Conservation (phyloP, 2,797 vertebrate species). For the Phrynocephalus guinanensis region DNA sequence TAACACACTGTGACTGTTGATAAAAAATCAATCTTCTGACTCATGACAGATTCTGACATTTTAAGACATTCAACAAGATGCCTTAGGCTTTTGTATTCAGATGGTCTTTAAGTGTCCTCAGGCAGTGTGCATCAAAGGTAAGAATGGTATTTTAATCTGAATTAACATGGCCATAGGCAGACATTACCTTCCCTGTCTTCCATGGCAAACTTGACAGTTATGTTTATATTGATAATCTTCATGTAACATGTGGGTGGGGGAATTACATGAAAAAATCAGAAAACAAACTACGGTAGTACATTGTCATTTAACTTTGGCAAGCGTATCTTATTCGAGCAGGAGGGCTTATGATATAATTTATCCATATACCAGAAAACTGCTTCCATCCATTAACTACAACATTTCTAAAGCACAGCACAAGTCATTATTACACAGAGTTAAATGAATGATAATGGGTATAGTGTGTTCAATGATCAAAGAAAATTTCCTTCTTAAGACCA, state of each 20-base stretch:
- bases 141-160: background rate
- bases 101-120: background rate
- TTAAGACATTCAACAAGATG: background rate
- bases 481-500: background rate
- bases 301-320: no score
- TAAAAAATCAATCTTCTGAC: constrained; percentile 40
- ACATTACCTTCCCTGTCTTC: background rate
- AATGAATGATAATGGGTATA: background rate
- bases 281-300: background rate
- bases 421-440: background rate
- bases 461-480: background rate
- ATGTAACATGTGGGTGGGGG: background rate
- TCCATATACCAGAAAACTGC: background rate
- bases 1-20: constrained; percentile 16
- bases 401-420: background rate
- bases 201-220: no score
- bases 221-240: background rate
- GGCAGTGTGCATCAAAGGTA: constrained; percentile 2
- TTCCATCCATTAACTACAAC: background rate
- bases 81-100: background rate
- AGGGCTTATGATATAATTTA: no score
- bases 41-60: constrained; percentile 33
- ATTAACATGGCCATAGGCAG: background rate
- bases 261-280: background rate
- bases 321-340: background rate